Conservation (phyloP, 37 sponge, comb jelly and placozoan species). For the Bolinopsis microptera region DNA sequence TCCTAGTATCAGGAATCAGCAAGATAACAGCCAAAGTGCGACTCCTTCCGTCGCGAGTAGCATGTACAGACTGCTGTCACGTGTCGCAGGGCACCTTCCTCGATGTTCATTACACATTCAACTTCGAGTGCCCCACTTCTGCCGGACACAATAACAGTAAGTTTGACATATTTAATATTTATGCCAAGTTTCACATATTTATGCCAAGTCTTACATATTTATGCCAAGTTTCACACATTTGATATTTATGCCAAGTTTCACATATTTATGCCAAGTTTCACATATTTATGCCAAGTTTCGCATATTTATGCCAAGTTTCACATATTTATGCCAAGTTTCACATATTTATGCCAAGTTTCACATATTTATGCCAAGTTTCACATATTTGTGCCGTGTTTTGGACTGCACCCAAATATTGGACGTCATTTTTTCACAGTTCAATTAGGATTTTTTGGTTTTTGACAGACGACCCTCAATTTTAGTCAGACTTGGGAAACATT, state of each 20-base stretch:
- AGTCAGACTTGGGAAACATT: not conserved
- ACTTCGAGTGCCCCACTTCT: not conserved
- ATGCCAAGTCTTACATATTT: not conserved
- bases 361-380: too few relatives aligned
- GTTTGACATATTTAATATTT: not conserved
- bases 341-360: not conserved
- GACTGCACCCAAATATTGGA: too few relatives aligned
- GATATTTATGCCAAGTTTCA: too few relatives aligned
- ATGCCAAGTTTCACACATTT: not conserved
- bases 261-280: too few relatives aligned
- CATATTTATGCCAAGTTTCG: not conserved
- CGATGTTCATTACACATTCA: constrained; percentile 34
- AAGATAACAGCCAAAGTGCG: constrained; percentile 32
- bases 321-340: not conserved
- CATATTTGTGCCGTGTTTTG: too few relatives aligned
- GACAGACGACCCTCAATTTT: not conserved
- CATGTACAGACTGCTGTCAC: constrained; percentile 51
- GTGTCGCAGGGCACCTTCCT: constrained; percentile 48
- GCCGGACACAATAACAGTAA: constrained; percentile 12
- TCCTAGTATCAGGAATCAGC: constrained; percentile 48
- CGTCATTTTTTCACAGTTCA: too few relatives aligned
- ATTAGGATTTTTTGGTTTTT: too few relatives aligned
- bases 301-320: not conserved
- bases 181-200: not conserved
- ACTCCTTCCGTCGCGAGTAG: constrained; percentile 14